phyloP scores from a whole-genome alignment of 1,140 invertebrate genomes.

The Apis laboriosa region DNA sequence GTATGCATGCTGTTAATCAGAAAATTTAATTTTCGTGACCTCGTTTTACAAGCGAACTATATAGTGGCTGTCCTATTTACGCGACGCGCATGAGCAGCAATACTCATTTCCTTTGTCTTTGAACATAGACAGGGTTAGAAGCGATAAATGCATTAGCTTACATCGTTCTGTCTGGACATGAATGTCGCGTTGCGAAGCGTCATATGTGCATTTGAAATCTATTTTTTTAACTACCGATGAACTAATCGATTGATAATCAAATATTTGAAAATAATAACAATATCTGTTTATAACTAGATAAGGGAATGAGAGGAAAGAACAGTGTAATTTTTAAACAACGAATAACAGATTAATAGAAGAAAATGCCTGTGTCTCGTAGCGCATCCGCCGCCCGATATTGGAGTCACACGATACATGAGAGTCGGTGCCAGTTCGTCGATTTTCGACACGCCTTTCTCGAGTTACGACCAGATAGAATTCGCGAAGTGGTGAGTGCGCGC shows the following conservation, averaged over 20 bases:
- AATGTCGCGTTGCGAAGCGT: not conserved
- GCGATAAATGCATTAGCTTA: conserved; percentile 28
- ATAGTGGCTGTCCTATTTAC: conserved; percentile 76
- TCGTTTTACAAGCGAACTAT: conserved; percentile 75
- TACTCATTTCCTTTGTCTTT: conserved; percentile 29
- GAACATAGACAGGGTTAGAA: conserved; percentile 37
- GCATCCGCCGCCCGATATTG: conserved; percentile 27
- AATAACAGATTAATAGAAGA: conserved; percentile 47
- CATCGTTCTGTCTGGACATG: conserved; percentile 50
- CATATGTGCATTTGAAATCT: not conserved
- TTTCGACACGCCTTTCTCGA: conserved; percentile 54
- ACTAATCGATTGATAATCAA: not conserved
- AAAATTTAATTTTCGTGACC: conserved; percentile 81
- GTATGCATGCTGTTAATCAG: conserved; percentile 73
- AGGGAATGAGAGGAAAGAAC: not conserved
- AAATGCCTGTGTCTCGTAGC: conserved; percentile 38
- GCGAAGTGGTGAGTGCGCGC: not conserved
- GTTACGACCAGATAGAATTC: conserved; percentile 46
- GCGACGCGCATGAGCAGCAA: conserved; percentile 73
- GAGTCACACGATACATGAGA: conserved; percentile 40
- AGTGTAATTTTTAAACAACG: not conserved
- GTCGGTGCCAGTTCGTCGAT: conserved; percentile 49
- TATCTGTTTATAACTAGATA: not conserved
- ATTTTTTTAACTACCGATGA: not conserved
- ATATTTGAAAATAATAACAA: not conserved